Conservation (phyloP, 1,140 invertebrate species). For the Hyles vespertilio region DNA sequence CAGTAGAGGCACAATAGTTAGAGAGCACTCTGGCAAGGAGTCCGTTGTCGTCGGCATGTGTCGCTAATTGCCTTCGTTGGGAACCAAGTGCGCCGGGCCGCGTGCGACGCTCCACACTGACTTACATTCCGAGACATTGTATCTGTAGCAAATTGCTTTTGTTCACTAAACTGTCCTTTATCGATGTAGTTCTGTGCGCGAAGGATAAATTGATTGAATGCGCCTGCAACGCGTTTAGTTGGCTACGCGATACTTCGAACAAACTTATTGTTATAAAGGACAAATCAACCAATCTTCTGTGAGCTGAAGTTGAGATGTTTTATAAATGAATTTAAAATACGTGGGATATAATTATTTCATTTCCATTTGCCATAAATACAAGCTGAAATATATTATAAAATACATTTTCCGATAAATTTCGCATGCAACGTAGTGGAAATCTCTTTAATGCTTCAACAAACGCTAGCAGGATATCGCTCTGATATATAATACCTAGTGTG, state of each 20-base stretch:
- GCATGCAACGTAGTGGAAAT: conserved; percentile 1
- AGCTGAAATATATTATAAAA: no score
- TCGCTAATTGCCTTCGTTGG: conserved; percentile 52
- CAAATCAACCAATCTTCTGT: no score
- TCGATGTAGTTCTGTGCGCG: conserved; percentile 5
- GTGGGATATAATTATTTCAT: no score
- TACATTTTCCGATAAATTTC: background rate
- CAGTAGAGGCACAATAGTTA: conserved; percentile 21
- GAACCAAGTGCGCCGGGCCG: conserved; percentile 15
- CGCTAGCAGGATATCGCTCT: conserved; percentile 4
- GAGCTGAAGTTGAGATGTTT: no score
- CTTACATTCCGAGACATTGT: conserved; percentile 25
- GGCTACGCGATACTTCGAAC: no score
- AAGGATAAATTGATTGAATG: background rate
- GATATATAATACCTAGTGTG: conserved; percentile 16
- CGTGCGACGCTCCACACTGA: conserved; percentile 11
- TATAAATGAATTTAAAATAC: no score
- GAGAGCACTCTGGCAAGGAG: conserved; percentile 25
- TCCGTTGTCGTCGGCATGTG: conserved; percentile 40
- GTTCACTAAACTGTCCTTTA: conserved; percentile 20
- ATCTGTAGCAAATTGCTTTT: conserved; percentile 28
- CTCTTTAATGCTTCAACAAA: conserved; percentile 6
- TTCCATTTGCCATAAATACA: no score
- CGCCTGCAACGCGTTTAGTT: background rate
- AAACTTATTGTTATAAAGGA: no score